A percentile compares a stretch with the other conserved stretches of the same genome.
Conservation (phyloP, 64 coral and sea anemone genomes). For the Dendrophyllia cribrosa region DNA sequence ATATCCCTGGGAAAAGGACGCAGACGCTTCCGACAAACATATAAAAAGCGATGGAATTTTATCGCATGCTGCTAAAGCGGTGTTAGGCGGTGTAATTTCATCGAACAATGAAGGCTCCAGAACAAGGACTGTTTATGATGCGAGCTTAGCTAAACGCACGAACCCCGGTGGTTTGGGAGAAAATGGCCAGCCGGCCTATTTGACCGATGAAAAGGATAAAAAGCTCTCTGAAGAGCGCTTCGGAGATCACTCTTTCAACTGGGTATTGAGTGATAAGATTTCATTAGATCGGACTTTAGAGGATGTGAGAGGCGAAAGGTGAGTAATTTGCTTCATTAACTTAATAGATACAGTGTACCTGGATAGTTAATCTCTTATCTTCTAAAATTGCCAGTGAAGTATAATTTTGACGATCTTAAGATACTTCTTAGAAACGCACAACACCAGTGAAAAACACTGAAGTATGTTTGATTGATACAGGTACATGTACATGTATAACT, state of each 20-base stretch:
- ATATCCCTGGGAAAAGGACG: conserved; percentile 93
- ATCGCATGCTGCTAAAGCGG: conserved; percentile 71
- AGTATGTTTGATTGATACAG: no score
- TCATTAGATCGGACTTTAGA: conserved; percentile 94
- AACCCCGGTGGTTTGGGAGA: conserved; percentile 88
- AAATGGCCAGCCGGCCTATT: conserved; percentile 85
- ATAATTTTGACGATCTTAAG: no score
- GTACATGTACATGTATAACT: no score
- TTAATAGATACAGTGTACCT: background rate
- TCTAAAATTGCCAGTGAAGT: no score
- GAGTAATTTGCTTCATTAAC: conserved; percentile 13
- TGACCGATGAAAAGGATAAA: conserved; percentile 87
- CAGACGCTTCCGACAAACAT: background rate
- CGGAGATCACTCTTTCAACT: conserved; percentile 97
- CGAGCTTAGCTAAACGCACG: conserved; percentile 79
- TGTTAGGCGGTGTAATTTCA: conserved; percentile 75
- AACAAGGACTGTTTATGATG: conserved; percentile 75
- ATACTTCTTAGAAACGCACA: no score
- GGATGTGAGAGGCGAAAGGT: conserved; percentile 86
- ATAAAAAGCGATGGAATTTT: conserved; percentile 67
- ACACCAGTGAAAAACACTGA: no score
- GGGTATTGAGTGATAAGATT: conserved; percentile 95
- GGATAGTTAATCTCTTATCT: no score
- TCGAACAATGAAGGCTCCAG: conserved; percentile 57
- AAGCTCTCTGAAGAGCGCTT: conserved; percentile 92